Base-by-base conservation (phyloP, 2,888 invertebrate genomes). In the Leuctra nigra region DNA sequence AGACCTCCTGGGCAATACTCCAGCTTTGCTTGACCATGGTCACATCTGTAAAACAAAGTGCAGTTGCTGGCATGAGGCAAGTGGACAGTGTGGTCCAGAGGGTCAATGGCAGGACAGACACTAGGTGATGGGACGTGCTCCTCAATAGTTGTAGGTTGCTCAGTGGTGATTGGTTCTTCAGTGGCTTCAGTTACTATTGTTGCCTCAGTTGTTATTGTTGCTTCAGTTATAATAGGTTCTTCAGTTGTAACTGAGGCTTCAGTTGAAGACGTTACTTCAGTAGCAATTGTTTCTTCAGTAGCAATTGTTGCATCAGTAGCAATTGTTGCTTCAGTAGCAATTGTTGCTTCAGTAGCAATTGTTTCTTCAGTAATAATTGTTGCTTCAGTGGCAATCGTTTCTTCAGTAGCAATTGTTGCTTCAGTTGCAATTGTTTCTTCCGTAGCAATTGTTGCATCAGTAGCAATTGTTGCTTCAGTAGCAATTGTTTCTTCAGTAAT, bases 1-100 rank as follows among this genome's bases (percentile, higher is more conserved):
- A 44, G 44, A 1, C 23, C 20, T 44, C 44, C 44, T 18, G 44
- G 23, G 22, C 44, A 44, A 20, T n/a, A 44, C n/a, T 44, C 44
- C 3, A 23, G 22, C 44, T 44, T 44, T 13, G 44, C 44, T 9
- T 11, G 20, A 3, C 44, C 44, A 20, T 44, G 44, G 23, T 44
- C 44, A 20, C 44, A 44, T 22, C 44, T 20, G 22, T 22, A 23
- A 20, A 44, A 44, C n/a, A 11, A 22, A 2, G 44, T 23, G 23
- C 44, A 44, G 44, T 44, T 20, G 20, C 22, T 23, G 4, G 22
- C n/a, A 44, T 44, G 44, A 9, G 44, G 44, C 11, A 44, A 20
- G 13, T 22, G 44, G 1, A 44, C 4, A 4, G 44, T 44, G 22
- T 44, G 7, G n/a, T 23, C 2, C 44, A 44, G 23, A 9, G 44